phyloP scores from a whole-genome alignment of 1,140 invertebrate genomes.

The Brachionus koreanus region DNA sequence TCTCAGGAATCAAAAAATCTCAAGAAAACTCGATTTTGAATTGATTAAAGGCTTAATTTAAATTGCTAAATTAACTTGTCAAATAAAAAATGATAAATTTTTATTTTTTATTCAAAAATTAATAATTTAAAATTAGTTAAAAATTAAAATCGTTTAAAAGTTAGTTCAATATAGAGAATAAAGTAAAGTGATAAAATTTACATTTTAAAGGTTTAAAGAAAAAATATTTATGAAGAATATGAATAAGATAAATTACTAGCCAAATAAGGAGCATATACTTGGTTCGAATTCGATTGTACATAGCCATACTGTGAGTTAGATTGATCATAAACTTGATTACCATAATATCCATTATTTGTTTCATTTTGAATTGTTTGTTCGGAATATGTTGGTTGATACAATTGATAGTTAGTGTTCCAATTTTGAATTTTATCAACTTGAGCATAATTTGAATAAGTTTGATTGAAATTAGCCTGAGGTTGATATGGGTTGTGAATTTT shows the following conservation, averaged over 20 bases:
- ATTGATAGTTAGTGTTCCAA: not conserved
- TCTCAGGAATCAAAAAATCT: too few species aligned
- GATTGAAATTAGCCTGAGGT: not conserved
- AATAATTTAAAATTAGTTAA: not conserved
- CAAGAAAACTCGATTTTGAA: not conserved
- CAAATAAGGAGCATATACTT: not conserved
- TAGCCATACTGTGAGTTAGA: not conserved
- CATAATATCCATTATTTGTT: not conserved
- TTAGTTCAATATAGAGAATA: not conserved
- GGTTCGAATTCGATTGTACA: not conserved
- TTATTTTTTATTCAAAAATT: not conserved
- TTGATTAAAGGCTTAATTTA: too few species aligned
- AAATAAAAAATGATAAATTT: not conserved
- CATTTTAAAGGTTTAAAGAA: not conserved
- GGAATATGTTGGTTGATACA: not conserved
- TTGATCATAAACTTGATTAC: not conserved
- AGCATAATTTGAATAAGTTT: not conserved
- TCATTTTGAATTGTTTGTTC: not conserved
- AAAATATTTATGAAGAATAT: not conserved
- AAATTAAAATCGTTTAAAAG: not conserved
- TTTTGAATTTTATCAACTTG: not conserved
- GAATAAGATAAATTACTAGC: not conserved
- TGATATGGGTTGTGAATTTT: conserved; percentile 26
- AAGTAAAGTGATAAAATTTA: not conserved
- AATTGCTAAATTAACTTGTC: not conserved